A percentile compares a stretch with the other conserved stretches of the same genome.
Conservation (phyloP, 2,797 vertebrate species). For the Pyrrhura leucotis region DNA sequence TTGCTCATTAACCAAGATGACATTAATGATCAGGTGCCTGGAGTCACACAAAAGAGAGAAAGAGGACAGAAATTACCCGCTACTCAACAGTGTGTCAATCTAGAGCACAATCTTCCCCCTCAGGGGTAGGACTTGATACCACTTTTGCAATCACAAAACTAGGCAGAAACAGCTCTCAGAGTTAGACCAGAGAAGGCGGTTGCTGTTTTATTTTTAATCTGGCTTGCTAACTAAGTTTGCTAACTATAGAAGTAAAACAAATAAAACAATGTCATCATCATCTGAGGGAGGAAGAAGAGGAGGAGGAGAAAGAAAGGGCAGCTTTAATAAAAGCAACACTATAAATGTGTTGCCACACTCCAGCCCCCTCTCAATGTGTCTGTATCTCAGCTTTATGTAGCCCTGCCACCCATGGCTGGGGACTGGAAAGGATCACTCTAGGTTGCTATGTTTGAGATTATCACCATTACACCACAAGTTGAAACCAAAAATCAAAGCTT, state of each 20-base stretch:
- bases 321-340: constrained; percentile 43
- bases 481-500: background rate
- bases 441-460: background rate
- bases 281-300: constrained; percentile 45
- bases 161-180: background rate
- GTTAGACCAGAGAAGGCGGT: background rate
- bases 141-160: background rate
- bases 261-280: constrained; percentile 38
- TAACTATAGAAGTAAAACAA: constrained; percentile 56
- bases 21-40: constrained; percentile 73
- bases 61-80: constrained; percentile 56
- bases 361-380: constrained; percentile 20
- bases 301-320: constrained; percentile 32
- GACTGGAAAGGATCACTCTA: background rate
- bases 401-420: background rate
- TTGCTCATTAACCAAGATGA: constrained; percentile 53
- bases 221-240: constrained; percentile 17
- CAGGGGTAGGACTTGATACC: background rate
- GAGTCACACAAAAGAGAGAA: constrained; percentile 55
- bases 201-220: constrained; percentile 51
- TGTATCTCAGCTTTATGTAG: background rate
- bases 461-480: background rate
- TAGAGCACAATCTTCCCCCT: background rate
- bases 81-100: background rate
- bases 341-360: background rate